Conservation (phyloP, 1,140 invertebrate species). For the Trialeurodes vaporariorum region DNA sequence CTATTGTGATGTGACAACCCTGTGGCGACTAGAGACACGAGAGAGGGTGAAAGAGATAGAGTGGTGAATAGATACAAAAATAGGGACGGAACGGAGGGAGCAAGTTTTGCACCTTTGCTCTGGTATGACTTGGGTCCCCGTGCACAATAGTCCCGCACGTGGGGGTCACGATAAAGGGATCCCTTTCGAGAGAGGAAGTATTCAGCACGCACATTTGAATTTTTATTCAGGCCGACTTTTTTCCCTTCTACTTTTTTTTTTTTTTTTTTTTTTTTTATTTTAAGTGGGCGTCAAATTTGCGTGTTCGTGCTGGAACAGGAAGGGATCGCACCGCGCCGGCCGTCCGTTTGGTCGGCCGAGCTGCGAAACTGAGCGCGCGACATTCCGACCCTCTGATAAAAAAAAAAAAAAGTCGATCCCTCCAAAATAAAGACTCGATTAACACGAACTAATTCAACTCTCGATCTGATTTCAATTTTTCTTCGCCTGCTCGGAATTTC, state of each 20-base stretch:
- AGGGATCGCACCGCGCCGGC: background rate
- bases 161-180: background rate
- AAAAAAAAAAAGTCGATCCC: background rate
- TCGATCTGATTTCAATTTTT: background rate
- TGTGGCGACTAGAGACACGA: too few species aligned
- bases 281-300: background rate
- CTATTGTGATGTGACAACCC: too few species aligned
- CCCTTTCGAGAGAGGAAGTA: background rate
- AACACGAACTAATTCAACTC: background rate
- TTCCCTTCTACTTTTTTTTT: background rate
- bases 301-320: background rate
- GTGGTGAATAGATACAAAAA: too few species aligned
- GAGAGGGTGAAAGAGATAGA: too few species aligned
- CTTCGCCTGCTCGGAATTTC: background rate
- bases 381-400: background rate
- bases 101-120: background rate
- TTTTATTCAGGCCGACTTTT: background rate
- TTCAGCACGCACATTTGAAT: background rate
- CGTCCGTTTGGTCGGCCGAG: too few species aligned
- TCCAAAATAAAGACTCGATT: background rate
- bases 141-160: too few species aligned
- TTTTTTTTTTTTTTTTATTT: background rate
- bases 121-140: background rate
- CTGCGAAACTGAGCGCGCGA: background rate
- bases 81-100: too few species aligned